Evolutionary conservation across 2,797 vertebrate species (phyloP).

Genomic region (Sebastolobus alascanus): DNA sequence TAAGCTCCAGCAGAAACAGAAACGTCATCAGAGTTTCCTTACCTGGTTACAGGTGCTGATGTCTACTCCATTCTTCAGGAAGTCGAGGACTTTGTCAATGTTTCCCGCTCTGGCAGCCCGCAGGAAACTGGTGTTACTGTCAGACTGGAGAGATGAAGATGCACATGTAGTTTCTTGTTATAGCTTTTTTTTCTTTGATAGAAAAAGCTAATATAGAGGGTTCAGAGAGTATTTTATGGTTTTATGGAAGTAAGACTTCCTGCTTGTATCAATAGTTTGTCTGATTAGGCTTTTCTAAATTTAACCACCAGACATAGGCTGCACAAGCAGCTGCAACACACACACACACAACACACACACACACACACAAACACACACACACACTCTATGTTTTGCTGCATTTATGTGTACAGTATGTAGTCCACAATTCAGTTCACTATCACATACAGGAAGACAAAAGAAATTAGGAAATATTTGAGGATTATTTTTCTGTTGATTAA

Average conservation of each 20-base stretch:
- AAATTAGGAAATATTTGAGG: neutral
- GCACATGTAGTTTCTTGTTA: neutral
- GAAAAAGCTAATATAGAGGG: neutral
- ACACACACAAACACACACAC: conserved; percentile 25
- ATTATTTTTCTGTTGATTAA: neutral
- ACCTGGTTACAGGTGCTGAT: conserved; percentile 97
- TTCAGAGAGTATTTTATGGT: neutral
- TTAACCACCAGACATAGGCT: conserved; percentile 41
- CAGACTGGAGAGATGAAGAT: conserved; percentile 85
- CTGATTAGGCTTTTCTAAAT: conserved; percentile 55
- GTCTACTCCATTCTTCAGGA: conserved; percentile 95
- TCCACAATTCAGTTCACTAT: neutral
- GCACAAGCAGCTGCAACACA: conserved; percentile 42
- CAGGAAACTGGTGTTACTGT: conserved; percentile 99
- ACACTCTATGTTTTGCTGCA: conserved; percentile 2
- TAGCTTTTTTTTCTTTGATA: neutral
- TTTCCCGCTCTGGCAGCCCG: conserved; percentile 96
- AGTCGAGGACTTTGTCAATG: conserved; percentile 97
- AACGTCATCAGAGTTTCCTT: conserved; percentile 18
- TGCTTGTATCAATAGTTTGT: conserved; percentile 20
- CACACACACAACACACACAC: conserved; percentile 25
- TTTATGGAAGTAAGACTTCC: conserved; percentile 29
- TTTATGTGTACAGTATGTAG: neutral
- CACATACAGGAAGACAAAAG: neutral
- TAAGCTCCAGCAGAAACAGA: neutral